Evolutionary conservation across 1,140 invertebrate species (phyloP).

Genomic region (Drosophila nikananu): DNA sequence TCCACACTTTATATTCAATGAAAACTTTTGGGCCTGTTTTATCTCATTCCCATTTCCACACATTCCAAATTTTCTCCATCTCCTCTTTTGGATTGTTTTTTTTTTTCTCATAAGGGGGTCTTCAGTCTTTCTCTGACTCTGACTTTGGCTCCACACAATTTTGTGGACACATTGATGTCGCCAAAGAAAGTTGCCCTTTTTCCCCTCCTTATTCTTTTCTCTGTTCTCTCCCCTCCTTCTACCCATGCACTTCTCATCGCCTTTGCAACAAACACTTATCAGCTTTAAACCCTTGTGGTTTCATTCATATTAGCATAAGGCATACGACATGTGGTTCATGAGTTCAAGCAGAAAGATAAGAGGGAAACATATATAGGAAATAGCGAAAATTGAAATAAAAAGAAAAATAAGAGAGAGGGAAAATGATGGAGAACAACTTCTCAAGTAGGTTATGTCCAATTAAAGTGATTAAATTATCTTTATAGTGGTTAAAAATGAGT

Average conservation of each 20-base stretch:
- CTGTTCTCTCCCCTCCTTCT: too few relatives aligned
- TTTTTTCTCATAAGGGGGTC: not conserved
- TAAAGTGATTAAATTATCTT: conserved; percentile 19
- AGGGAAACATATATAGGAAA: not conserved
- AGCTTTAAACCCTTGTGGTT: conserved; percentile 27
- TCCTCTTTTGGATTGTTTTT: not conserved
- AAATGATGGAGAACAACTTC: not conserved
- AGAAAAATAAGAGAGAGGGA: not conserved
- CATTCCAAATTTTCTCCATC: not conserved
- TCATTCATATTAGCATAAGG: conserved; percentile 29
- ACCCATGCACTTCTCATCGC: not conserved
- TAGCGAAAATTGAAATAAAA: too few relatives aligned
- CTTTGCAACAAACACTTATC: conserved; percentile 16
- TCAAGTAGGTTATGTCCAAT: conserved; percentile 6
- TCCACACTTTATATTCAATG: not conserved
- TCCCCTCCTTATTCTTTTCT: not conserved
- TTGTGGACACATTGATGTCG: conserved; percentile 43
- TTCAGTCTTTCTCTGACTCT: not conserved
- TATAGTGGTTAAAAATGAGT: conserved; percentile 7
- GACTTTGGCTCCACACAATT: conserved; percentile 42
- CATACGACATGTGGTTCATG: conserved; percentile 26
- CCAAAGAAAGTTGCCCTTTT: conserved; percentile 19
- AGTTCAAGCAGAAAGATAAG: conserved; percentile 3
- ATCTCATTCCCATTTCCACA: not conserved
- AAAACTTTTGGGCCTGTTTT: not conserved